Percentiles rank a stretch among this genome's conserved stretches.
Conservation (phyloP, 2,888 invertebrate genomes). For the Leptinotarsa peninsularis region DNA sequence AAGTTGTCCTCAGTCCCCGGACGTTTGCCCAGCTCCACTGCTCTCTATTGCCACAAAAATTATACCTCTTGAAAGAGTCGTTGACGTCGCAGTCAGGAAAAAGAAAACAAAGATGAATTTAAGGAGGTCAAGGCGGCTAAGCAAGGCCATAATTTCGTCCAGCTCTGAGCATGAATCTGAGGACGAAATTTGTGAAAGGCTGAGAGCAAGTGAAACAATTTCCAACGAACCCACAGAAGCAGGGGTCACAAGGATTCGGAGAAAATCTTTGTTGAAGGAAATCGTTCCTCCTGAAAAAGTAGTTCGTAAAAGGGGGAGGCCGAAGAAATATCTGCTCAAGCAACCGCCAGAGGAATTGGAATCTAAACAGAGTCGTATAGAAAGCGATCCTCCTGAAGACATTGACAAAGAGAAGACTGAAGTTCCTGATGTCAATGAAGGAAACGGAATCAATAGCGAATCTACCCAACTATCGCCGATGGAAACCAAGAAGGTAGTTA, state of each 20-base stretch:
- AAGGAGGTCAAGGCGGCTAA: slow-evolving; percentile 5
- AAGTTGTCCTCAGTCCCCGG: not conserved
- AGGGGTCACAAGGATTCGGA: too few species aligned
- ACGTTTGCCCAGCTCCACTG: not conserved
- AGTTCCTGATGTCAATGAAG: not conserved
- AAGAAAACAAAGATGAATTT: not conserved
- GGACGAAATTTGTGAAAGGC: not conserved
- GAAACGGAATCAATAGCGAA: not conserved
- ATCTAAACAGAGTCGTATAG: not conserved
- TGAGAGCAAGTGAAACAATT: not conserved
- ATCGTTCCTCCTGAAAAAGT: not conserved
- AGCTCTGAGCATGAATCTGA: not conserved
- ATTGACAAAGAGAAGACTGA: not conserved
- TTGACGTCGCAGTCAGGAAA: slow-evolving; percentile 30
- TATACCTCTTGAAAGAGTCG: slow-evolving; percentile 8
- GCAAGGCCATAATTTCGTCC: not conserved
- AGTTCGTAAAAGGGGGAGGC: slow-evolving; percentile 1
- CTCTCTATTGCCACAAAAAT: not conserved
- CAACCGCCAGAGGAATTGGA: not conserved
- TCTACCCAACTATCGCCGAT: not conserved
- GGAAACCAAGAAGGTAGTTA: not conserved
- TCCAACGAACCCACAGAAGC: not conserved
- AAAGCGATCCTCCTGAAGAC: not conserved
- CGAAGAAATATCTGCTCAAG: not conserved
- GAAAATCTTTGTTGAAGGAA: not conserved